Evolutionary conservation across 2,797 vertebrate species (phyloP).

Genomic region (Natrix natrix): DNA sequence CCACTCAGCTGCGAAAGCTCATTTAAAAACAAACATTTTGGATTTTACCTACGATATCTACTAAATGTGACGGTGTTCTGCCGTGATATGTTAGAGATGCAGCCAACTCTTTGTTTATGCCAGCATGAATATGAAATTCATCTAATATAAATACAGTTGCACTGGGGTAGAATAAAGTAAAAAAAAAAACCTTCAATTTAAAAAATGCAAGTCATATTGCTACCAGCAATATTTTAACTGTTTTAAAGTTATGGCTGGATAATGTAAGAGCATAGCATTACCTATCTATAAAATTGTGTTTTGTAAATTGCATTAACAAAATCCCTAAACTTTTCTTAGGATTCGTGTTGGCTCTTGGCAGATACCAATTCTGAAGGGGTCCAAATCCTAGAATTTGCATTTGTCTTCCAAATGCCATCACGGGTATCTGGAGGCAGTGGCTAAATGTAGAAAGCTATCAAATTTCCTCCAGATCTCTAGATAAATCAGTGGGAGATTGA

Average conservation of each 20-base stretch:
- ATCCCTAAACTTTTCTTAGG: not conserved
- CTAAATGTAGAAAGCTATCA: not conserved
- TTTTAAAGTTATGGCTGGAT: not conserved
- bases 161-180: not conserved
- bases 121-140: slow-evolving; percentile 14
- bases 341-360: not conserved
- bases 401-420: not conserved
- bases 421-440: not conserved
- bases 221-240: not conserved
- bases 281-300: not conserved
- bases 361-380: not conserved
- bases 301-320: not conserved
- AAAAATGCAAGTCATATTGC: not conserved
- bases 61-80: slow-evolving; percentile 9
- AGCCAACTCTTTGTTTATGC: slow-evolving; percentile 26
- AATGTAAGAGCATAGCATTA: not conserved
- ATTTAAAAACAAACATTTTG: slow-evolving; percentile 22
- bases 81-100: not conserved
- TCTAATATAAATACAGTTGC: not conserved
- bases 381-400: not conserved
- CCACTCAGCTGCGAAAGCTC: slow-evolving; percentile 1
- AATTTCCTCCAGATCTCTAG: not conserved
- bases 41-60: slow-evolving; percentile 1
- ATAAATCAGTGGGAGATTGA: not conserved
- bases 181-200: not conserved